Percentiles rank a stretch among this genome's conserved stretches.
These are phyloP conservation scores for Manduca sexta DNA, from an alignment of 1,140 invertebrate genomes.

Conservation along the genomic window DNA sequence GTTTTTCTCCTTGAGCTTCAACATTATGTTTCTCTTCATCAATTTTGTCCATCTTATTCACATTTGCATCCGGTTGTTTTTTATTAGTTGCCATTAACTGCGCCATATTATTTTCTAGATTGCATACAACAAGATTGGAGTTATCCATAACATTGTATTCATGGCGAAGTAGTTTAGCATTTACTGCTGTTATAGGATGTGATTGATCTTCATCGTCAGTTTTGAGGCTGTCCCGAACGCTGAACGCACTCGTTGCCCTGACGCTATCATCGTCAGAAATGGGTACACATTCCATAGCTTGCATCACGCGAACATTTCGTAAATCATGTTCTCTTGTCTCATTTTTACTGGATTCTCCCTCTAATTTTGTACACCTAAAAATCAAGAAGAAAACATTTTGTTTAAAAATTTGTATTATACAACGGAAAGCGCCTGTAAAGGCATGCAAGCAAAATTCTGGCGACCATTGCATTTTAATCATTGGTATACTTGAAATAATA, in stretches of 20 bases:
- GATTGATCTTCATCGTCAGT: slow-evolving; percentile 76
- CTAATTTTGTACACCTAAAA: slow-evolving; percentile 3
- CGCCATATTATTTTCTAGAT: slow-evolving; percentile 74
- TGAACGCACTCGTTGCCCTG: slow-evolving; percentile 65
- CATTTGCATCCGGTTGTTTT: slow-evolving; percentile 44
- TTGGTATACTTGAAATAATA: no score
- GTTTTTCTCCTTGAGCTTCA: slow-evolving; percentile 45
- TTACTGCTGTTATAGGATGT: slow-evolving; percentile 62
- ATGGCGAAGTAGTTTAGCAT: slow-evolving; percentile 64
- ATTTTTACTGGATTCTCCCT: slow-evolving; percentile 22
- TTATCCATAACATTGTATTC: slow-evolving; percentile 71
- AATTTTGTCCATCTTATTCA: slow-evolving; percentile 64
- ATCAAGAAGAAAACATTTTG: background rate
- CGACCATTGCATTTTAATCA: no score
- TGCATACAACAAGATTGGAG: slow-evolving; percentile 75
- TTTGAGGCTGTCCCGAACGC: slow-evolving; percentile 73
- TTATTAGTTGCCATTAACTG: slow-evolving; percentile 56
- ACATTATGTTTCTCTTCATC: slow-evolving; percentile 53
- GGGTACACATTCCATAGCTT: slow-evolving; percentile 57
- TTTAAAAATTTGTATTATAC: no score
- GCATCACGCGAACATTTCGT: slow-evolving; percentile 44
- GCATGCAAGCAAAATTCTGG: no score
- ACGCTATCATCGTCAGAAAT: slow-evolving; percentile 72
- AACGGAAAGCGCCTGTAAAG: no score
- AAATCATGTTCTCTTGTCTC: slow-evolving; percentile 57